Base-by-base conservation (phyloP, 1,140 invertebrate genomes). In the Nixonia krombeini region DNA sequence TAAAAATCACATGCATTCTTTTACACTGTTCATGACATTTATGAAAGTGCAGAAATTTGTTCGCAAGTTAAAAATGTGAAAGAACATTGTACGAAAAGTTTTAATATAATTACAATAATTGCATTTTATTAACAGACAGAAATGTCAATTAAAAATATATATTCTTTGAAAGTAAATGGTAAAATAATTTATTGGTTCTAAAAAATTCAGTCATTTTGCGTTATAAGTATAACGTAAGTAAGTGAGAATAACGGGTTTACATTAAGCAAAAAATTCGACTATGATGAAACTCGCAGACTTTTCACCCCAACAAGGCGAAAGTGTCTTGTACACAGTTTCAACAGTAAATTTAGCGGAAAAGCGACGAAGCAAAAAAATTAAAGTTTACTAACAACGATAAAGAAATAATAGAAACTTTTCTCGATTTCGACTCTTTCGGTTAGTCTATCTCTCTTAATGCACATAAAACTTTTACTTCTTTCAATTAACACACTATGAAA, bases 191-290 rank as follows among this genome's bases (percentile, higher is more conserved):
- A n/a, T n/a, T n/a, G n/a, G n/a, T n/a, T n/a, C n/a, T n/a, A n/a
- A n/a, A n/a, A n/a, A n/a, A n/a, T 3, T 31, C 3, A 31, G 12
- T 31, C 3, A 31, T n/a, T 31, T n/a, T 8, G 3, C 2, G 9
- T 4, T 10, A n/a, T 31, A 31, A 10, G 4, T 4, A 26, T 26
- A 26, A 6, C 26, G 29, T n/a, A 35, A 28, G 28, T 45, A 49
- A 56, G 53, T 53, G 31, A 25, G 25, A 61, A 42, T 51, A 17
- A 15, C 38, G 42, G 52, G 57, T 59, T 59, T 50, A 55, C 59
- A 66, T 66, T 66, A 59, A 33, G 38, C 56, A 23, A 66, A 59
- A 67, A 67, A 67, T 61, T 56, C 45, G 29, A 67, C 45, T 45
- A n/a, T 40, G 46, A 7, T 29, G 45, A 56, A 67, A 61, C 51